Base-by-base conservation (phyloP, 1,140 invertebrate genomes). In the Spodoptera frugiperda region DNA sequence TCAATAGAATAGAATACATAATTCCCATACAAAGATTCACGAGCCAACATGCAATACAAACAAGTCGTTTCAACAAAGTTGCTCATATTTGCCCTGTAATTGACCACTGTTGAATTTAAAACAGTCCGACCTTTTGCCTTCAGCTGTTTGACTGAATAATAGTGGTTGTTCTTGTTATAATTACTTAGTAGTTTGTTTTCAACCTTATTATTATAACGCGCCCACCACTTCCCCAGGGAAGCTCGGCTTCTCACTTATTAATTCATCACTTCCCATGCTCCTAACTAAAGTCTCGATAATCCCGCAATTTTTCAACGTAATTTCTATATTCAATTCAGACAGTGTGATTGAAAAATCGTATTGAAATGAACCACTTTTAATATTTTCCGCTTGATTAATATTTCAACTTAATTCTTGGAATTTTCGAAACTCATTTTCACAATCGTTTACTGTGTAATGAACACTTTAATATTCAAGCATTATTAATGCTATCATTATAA, bases 161-260 rank as follows among this genome's bases (percentile, higher is more conserved):
- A 84, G 85, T 80, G 79, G 83, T 90, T 90, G 84, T 90, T 89
- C 85, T 87, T 87, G 87, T 87, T 89, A 81, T 92, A 91, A 92
- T 92, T 91, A 89, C 87, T 89, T 87, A 75, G 83, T 89, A 89
- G 87, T 91, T 92, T 91, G 88, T 91, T 91, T 86, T 84, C 82
- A 87, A 90, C 85, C 87, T 86, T 89, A 90, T 89, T 89, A 91
- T 89, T 90, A 89, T 82, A 84, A 80, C 79, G 68, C 83, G 84
- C 76, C 85, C 83, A 87, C 88, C 87, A 86, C 79, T 84, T 89
- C 87, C 86, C 85, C 61, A 39, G 85, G 83, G 88, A 87, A 72
- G 77, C 48, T 78, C 86, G 86, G 87, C 71, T 67, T 53, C 80
- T 68, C 82, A 79, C 83, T 92, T 91, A 90, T 84, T 90, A 90